Evolutionary conservation across 1,140 invertebrate species (phyloP).

Genomic region (Semibalanus balanoides): DNA sequence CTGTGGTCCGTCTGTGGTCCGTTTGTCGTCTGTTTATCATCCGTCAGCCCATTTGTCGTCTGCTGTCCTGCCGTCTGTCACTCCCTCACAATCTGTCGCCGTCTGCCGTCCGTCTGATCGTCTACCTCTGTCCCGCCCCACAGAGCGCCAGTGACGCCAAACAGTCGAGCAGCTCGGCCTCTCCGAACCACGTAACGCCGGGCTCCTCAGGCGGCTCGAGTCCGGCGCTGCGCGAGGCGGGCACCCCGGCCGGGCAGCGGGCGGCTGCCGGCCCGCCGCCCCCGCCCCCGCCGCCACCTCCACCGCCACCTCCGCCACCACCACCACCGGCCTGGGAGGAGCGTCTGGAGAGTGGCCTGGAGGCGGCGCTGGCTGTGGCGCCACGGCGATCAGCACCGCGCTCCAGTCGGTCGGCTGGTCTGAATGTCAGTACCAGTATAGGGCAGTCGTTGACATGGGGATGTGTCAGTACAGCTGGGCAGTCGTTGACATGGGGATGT

Average conservation of each 20-base stretch:
- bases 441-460: no score
- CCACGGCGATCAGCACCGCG: conserved; percentile 43
- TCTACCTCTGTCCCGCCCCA: conserved; percentile 1
- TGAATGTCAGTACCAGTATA: conserved; percentile 41
- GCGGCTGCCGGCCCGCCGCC: no score
- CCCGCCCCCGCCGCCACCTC: no score
- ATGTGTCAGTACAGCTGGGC: no score
- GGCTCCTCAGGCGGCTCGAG: background rate
- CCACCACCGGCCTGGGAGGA: background rate
- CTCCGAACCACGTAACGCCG: conserved; percentile 8
- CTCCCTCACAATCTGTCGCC: background rate
- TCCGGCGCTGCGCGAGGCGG: background rate
- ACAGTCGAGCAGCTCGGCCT: conserved; percentile 15
- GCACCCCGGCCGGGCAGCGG: background rate
- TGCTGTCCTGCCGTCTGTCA: conserved; percentile 11
- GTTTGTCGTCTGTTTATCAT: no score
- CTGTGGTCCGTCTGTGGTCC: no score
- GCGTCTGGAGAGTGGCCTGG: background rate
- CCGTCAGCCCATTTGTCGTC: no score
- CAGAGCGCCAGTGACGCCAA: conserved; percentile 9
- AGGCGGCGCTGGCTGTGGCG: conserved; percentile 7
- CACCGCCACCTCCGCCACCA: no score
- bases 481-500: no score
- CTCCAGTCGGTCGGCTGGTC: conserved; percentile 44
- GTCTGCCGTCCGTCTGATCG: background rate